Base-by-base conservation (phyloP, 1,140 invertebrate species). In the Cherax destructor region DNA sequence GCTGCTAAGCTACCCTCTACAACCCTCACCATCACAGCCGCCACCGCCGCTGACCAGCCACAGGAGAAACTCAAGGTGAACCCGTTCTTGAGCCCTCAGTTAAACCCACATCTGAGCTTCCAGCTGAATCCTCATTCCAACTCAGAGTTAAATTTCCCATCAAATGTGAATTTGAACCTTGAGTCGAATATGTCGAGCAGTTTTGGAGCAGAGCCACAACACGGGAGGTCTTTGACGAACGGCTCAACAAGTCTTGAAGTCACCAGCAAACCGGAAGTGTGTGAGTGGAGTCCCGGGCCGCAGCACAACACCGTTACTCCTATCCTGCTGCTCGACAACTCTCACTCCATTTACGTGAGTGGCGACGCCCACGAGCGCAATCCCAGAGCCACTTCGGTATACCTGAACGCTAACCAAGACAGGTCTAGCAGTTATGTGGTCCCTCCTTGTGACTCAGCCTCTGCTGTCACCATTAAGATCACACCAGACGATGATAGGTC, bases 391-490 rank as follows among this genome's bases (percentile, higher is more conserved):
- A 85, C 83, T 3, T 74, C 83, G 18, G 83, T 85, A 13, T 85
- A 85, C 11, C 65, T 85, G 18, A 69, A 72, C 6, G 83, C 59
- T 41, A 24, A 84, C 69, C 52, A 30, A 30, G 24, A 74, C 24
- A 30, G 69, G 41, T 11, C 41, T 24, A 24, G 41, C 16, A 72
- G 41, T 47, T 18, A 69, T 24, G 4, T 65, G 16, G 69, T 69
- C 4, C 41, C 16, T 49, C 41, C 41, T 18, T 7, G 21, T 11
- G 59, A 61, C 18, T 50, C 13, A 16, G 30, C 56, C 10, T 24
- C 83, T 13, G 30, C 83, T n/a, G 69, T 85, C n/a, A 85, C 83
- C 69, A 85, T 85, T 24, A 69, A 85, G 65, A 69, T 85, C 18
- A 61, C 65, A 21, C 83, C 61, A 49, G 49, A 50, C 18, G 21